These are phyloP conservation scores for Leiothrix lutea DNA, from an alignment of 2,113 vertebrate species.

Conservation along the genomic window DNA sequence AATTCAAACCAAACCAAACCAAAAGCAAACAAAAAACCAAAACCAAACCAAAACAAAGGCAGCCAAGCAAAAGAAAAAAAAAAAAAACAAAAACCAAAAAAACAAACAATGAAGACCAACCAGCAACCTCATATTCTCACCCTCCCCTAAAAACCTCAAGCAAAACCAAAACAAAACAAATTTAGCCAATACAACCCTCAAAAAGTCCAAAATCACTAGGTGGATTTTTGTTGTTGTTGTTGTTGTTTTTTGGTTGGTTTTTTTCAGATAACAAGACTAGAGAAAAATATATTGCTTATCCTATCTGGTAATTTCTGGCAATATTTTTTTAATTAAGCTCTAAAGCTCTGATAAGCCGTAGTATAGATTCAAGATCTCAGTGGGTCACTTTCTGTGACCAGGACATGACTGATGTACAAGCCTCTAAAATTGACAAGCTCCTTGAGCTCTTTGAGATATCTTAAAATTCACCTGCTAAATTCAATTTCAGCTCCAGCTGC, in stretches of 20 bases:
- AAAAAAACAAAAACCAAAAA: neutral
- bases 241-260: too few relatives aligned
- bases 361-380: neutral
- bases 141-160: rapidly evolving
- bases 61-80: rapidly evolving
- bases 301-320: neutral
- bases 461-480: neutral
- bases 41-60: neutral
- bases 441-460: neutral
- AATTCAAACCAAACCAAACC: rapidly evolving
- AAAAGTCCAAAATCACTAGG: rapidly evolving
- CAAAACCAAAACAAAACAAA: neutral
- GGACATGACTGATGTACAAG: neutral
- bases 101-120: neutral
- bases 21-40: neutral
- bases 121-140: rapidly evolving
- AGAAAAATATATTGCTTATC: neutral
- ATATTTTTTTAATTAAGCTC: neutral
- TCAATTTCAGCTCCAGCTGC: neutral
- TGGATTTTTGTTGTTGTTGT: neutral
- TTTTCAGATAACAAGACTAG: neutral
- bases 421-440: neutral
- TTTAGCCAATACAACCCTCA: rapidly evolving
- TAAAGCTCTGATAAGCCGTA: neutral
- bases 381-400: neutral